phyloP scores from a whole-genome alignment of 2,113 vertebrate species.

The Lagenorhynchus albirostris region DNA sequence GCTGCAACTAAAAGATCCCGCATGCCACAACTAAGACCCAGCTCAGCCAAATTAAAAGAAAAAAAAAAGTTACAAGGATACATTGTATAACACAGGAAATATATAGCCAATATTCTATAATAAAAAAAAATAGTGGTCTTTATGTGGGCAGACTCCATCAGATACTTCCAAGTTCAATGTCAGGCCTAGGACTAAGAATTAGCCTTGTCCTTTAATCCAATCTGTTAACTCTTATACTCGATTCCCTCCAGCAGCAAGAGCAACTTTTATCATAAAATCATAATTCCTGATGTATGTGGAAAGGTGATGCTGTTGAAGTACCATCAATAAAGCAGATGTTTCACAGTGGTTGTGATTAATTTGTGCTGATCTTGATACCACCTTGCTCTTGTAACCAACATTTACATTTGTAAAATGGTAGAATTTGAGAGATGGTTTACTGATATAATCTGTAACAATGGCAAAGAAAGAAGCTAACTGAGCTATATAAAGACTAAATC shows the following conservation, averaged over 20 bases:
- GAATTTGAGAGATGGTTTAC: constrained; percentile 4
- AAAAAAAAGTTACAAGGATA: neutral
- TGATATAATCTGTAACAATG: neutral
- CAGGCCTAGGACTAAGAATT: constrained; percentile 41
- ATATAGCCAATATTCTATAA: neutral
- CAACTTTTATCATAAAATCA: constrained; percentile 45
- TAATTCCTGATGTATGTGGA: constrained; percentile 36
- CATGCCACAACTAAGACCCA: too few relatives aligned
- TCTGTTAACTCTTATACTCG: constrained; percentile 41
- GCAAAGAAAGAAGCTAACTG: neutral
- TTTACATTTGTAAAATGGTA: constrained; percentile 46
- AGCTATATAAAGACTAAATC: neutral
- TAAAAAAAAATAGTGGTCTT: neutral
- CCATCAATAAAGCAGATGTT: constrained; percentile 47
- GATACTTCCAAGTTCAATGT: constrained; percentile 38
- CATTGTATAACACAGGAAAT: neutral
- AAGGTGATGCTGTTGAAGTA: neutral
- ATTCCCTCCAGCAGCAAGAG: constrained; percentile 38
- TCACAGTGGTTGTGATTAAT: constrained; percentile 35
- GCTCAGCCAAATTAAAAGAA: too few relatives aligned
- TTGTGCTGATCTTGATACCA: constrained; percentile 30
- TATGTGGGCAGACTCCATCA: neutral
- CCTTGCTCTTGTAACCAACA: constrained; percentile 48
- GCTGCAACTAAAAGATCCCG: too few relatives aligned
- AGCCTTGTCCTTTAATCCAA: constrained; percentile 31